A percentile compares a stretch with the other conserved stretches of the same genome.
phyloP scores from a whole-genome alignment of 64 coral and sea anemone species.

The Acropora yongei region DNA sequence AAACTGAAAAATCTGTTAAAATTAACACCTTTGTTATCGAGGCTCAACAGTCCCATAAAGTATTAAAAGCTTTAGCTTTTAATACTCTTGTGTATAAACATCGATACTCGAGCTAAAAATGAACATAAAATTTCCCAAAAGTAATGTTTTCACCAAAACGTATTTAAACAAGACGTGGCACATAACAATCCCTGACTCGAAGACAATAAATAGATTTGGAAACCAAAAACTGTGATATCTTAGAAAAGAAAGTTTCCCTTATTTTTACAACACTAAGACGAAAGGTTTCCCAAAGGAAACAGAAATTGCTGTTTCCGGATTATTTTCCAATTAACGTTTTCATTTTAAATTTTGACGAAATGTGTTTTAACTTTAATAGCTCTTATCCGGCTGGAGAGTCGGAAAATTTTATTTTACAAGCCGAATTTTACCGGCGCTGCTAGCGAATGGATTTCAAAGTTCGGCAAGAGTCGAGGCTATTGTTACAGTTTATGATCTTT shows the following conservation, averaged over 20 bases:
- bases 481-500: background rate
- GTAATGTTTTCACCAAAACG: background rate
- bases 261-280: background rate
- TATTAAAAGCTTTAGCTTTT: constrained; percentile 18
- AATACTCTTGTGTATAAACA: background rate
- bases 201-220: too few relatives aligned
- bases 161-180: too few relatives aligned
- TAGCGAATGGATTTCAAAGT: background rate
- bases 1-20: constrained; percentile 7
- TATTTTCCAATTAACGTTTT: background rate
- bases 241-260: background rate
- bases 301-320: background rate
- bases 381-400: background rate
- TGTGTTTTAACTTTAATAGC: constrained; percentile 12
- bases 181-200: too few relatives aligned
- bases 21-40: constrained; percentile 28
- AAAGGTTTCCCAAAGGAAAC: background rate
- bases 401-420: constrained; percentile 1
- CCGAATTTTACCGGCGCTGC: background rate
- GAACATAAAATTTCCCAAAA: background rate
- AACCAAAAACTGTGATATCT: too few relatives aligned
- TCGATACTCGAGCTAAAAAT: background rate
- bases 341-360: background rate
- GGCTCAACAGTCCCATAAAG: background rate
- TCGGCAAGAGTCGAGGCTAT: background rate